Evolutionary conservation across 2,888 invertebrate species (phyloP), one percentile per base, ranked within the genome.

Genomic region (Catonia carolina): DNA sequence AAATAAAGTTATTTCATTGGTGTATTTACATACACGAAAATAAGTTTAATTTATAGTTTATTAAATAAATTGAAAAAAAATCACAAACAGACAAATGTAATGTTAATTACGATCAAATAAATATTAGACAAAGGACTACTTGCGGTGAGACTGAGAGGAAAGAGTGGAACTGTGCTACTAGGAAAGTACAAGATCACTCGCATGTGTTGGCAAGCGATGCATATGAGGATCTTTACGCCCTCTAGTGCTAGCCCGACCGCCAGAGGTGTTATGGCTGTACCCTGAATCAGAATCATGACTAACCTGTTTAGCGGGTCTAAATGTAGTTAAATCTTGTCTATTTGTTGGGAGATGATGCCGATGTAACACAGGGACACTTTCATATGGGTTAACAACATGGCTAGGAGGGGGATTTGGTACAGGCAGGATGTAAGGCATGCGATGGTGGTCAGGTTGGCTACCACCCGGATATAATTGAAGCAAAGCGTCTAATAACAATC

Each of bases 251-350:
- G 56, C 61, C 8, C 81, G 73, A 1, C 82, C 81, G 1, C 84
- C 84, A 61, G 83, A 83, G 3, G 85, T 86, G 67, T 85, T 84
- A 72, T 89, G 88, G 71, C 89, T 89, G 73, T 89, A 89, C 8
- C 89, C 89, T 45, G 89, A 89, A 73, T 89, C 89, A 7, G 89
- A 89, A 27, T 89, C 89, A 64, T 89, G 87, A 82, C 81, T 67
- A 17, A 35, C 36, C 2, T 53, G 53, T 47, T 57, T 57, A 81
- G 81, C 2, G 77, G 67, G 72, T 70, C 62, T 70, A 69, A 47
- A 72, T 66, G 64, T 72, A 67, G 65, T 71, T 69, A 58, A 72
- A 54, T 62, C 62, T 18, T 61, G 60, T 66, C 63, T 55, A 67
- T 69, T 60, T 27, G 54, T 49, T 39, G 72, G 63, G 67, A 71